Conservation (phyloP, 2,113 vertebrate genomes). For the Nycticebus coucang region DNA sequence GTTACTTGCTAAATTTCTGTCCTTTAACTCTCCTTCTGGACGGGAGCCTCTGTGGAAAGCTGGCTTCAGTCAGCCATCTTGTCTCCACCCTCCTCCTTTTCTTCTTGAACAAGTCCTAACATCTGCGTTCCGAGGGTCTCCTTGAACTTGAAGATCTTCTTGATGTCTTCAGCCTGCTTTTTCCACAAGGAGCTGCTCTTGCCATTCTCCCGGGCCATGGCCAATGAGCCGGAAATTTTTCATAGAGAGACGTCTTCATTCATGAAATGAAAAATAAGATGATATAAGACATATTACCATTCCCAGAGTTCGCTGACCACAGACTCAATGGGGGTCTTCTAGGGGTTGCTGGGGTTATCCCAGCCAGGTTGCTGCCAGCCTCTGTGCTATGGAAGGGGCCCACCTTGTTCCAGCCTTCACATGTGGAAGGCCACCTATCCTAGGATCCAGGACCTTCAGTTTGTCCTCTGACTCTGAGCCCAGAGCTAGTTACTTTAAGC, state of each 20-base stretch:
- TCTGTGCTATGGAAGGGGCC: background rate
- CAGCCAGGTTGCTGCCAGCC: background rate
- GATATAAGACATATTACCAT: background rate
- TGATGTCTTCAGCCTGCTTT: slow-evolving; percentile 96
- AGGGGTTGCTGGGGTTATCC: background rate
- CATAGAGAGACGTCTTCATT: background rate
- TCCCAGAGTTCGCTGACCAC: background rate
- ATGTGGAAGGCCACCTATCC: background rate
- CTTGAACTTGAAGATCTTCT: slow-evolving; percentile 96
- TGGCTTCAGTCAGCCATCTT: too few relatives aligned
- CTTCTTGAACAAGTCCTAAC: too few relatives aligned
- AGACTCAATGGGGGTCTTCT: too few relatives aligned
- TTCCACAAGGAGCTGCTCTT: slow-evolving; percentile 95
- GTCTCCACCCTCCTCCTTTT: too few relatives aligned
- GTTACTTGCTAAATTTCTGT: too few relatives aligned
- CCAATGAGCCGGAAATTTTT: slow-evolving; percentile 6
- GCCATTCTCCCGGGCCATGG: slow-evolving; percentile 98
- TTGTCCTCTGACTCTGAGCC: background rate
- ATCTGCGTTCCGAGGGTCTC: slow-evolving; percentile 94
- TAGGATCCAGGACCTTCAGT: background rate
- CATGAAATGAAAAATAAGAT: background rate
- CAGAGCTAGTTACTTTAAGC: background rate
- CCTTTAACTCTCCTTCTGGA: too few relatives aligned
- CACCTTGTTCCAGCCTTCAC: background rate
- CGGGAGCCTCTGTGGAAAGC: too few relatives aligned